Percentiles rank a stretch among this genome's conserved stretches.
These are phyloP conservation scores for Lithobates sylvaticus DNA, from an alignment of 2,797 vertebrate species.

Conservation along the genomic window DNA sequence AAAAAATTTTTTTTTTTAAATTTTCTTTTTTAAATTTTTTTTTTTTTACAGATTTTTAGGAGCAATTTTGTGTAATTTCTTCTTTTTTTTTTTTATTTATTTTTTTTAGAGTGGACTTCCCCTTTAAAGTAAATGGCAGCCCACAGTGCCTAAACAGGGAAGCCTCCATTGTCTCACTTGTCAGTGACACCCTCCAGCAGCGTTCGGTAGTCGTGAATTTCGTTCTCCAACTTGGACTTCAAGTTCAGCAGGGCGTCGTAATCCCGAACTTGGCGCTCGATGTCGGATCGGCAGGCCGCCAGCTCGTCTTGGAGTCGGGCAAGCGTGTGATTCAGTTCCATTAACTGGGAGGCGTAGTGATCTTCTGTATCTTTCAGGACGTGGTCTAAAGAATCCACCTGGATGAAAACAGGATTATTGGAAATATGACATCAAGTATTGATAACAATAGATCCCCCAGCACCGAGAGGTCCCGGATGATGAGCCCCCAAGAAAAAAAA, in stretches of 20 bases:
- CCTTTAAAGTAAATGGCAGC: no score
- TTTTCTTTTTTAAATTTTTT: no score
- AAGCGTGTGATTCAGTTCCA: conserved; percentile 68
- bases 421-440: no score
- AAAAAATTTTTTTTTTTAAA: no score
- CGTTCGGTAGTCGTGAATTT: conserved; percentile 76
- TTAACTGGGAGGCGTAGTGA: conserved; percentile 67
- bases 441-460: no score
- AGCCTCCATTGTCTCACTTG: conserved; percentile 68
- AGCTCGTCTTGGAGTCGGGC: conserved; percentile 75
- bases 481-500: no score
- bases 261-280: conserved; percentile 72
- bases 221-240: conserved; percentile 84
- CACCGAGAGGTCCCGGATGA: no score
- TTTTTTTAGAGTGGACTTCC: no score
- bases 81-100: no score
- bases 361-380: conserved; percentile 66
- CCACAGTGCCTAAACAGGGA: not conserved
- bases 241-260: conserved; percentile 80
- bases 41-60: no score
- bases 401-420: not conserved
- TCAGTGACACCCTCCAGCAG: conserved; percentile 74
- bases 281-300: conserved; percentile 70
- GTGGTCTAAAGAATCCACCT: conserved; percentile 78
- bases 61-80: no score